Evolutionary conservation across 2,113 vertebrate species (phyloP).

Genomic region (Hassar affinis): DNA sequence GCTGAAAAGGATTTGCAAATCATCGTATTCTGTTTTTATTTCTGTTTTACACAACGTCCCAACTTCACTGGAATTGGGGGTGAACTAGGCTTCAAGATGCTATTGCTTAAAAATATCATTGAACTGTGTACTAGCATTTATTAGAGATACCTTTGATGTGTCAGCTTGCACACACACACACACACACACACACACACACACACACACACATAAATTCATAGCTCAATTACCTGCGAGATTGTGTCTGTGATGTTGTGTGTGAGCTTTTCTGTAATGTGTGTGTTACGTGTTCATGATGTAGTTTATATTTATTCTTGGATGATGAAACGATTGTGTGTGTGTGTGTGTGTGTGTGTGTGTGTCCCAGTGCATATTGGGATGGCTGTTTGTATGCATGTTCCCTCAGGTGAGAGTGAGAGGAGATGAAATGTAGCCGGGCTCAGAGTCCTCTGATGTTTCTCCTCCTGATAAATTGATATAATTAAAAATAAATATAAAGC

Average conservation of each 20-base stretch:
- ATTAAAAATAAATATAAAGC: conserved; percentile 78
- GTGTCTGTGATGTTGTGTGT: neutral
- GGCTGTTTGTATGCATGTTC: conserved; percentile 58
- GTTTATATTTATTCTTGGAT: conserved; percentile 48
- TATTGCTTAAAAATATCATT: neutral
- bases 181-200: conserved; percentile 4
- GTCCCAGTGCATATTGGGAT: conserved; percentile 43
- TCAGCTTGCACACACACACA: neutral
- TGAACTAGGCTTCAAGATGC: neutral
- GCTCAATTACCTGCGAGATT: conserved; percentile 15
- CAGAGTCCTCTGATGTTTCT: conserved; percentile 71
- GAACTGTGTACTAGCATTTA: neutral
- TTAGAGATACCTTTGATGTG: neutral
- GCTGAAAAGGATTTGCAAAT: too few relatives aligned
- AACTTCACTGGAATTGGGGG: too few relatives aligned
- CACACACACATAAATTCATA: neutral
- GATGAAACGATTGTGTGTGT: conserved; percentile 43
- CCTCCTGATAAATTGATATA: conserved; percentile 80
- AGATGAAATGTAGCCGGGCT: conserved; percentile 74
- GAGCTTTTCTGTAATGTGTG: neutral
- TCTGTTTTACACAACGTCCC: too few relatives aligned
- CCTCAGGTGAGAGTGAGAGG: conserved; percentile 73
- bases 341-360: conserved; percentile 34
- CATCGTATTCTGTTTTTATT: too few relatives aligned
- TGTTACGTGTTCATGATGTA: conserved; percentile 24